Conservation (phyloP, 2,113 vertebrate species). For the Ascaphus truei region DNA sequence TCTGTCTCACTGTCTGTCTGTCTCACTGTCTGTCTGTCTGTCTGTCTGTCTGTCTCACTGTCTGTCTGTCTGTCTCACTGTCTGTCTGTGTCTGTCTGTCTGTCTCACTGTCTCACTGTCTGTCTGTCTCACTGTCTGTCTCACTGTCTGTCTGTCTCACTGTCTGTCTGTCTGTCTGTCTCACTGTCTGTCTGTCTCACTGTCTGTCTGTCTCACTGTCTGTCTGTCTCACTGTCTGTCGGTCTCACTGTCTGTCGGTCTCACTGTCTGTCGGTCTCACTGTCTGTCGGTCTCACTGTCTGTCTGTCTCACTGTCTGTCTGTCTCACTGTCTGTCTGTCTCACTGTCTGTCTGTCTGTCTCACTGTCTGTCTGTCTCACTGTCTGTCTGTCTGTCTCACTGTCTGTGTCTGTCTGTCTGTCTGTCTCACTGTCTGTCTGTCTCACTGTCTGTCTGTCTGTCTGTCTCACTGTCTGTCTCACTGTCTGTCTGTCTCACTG, state of each 20-base stretch:
- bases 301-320: neutral
- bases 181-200: neutral
- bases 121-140: neutral
- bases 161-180: neutral
- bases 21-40: constrained; percentile 24
- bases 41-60: constrained; percentile 17
- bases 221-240: constrained; percentile 11
- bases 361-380: neutral
- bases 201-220: constrained; percentile 26
- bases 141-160: neutral
- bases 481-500: neutral
- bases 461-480: neutral
- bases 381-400: neutral
- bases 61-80: neutral
- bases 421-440: neutral
- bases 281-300: constrained; percentile 2
- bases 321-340: neutral
- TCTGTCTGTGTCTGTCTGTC: neutral
- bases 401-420: neutral
- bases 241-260: neutral
- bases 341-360: neutral
- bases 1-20: neutral
- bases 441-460: neutral
- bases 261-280: constrained; percentile 24
- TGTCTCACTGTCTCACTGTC: neutral